phyloP scores from a whole-genome alignment of 2,797 vertebrate genomes.

The Sternotherus odoratus region DNA sequence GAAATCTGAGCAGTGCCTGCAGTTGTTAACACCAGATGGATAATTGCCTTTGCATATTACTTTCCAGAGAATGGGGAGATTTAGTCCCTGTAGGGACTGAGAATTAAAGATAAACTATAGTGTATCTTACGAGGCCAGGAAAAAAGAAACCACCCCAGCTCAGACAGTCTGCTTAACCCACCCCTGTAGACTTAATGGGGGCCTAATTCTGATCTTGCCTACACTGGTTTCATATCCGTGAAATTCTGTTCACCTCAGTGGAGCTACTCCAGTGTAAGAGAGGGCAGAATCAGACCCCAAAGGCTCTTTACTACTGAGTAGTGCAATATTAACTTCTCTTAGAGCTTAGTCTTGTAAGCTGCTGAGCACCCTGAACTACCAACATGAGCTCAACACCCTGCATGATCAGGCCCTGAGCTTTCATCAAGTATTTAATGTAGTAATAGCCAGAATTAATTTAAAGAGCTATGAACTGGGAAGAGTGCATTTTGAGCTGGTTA shows the following conservation, averaged over 20 bases:
- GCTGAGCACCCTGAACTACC: accelerated
- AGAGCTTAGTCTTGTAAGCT: background rate
- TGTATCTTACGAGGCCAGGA: constrained; percentile 2
- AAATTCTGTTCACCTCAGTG: constrained; percentile 11
- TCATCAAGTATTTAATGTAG: background rate
- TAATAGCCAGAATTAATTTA: background rate
- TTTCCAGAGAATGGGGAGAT: background rate
- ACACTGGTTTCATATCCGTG: background rate
- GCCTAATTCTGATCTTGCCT: background rate
- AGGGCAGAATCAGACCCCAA: background rate
- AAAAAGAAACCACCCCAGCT: background rate
- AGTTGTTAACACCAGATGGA: constrained; percentile 56
- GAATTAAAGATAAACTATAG: constrained; percentile 8
- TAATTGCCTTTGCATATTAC: background rate
- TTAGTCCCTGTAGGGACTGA: background rate
- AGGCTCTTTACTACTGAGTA: background rate
- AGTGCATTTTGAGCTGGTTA: constrained; percentile 19
- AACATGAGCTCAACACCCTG: background rate
- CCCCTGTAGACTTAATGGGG: accelerated
- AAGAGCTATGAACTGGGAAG: background rate
- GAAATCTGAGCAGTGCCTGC: constrained; percentile 51
- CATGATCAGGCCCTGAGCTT: background rate
- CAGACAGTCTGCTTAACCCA: background rate
- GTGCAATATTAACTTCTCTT: constrained; percentile 4
- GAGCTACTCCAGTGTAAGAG: background rate